Conservation (phyloP, 2,113 vertebrate genomes). For the Eclectus roratus region DNA sequence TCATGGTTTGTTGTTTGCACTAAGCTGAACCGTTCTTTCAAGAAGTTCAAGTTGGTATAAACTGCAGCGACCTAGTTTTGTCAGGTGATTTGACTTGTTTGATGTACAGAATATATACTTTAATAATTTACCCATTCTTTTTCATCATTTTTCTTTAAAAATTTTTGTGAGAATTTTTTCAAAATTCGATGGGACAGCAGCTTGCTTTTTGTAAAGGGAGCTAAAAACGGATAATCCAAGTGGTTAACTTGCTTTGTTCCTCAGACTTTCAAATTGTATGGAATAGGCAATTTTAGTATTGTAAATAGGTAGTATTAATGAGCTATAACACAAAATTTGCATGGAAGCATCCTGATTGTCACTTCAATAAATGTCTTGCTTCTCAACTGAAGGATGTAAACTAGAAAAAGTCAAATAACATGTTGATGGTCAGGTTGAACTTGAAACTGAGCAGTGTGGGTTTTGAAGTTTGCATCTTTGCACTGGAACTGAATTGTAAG, state of each 20-base stretch:
- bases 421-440: not conserved
- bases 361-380: not conserved
- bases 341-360: not conserved
- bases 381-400: not conserved
- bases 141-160: not conserved
- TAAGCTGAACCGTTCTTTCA: not conserved
- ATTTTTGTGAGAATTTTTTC: not conserved
- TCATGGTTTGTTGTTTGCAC: not conserved
- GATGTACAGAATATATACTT: not conserved
- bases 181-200: not conserved
- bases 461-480: not conserved
- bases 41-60: not conserved
- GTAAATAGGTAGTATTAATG: not conserved
- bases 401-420: not conserved
- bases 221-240: not conserved
- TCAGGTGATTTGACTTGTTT: not conserved
- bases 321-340: not conserved
- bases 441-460: not conserved
- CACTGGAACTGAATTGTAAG: not conserved
- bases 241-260: not conserved
- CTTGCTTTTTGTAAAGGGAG: not conserved
- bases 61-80: not conserved
- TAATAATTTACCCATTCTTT: not conserved
- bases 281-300: not conserved
- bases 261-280: not conserved